Evolutionary conservation across 2,888 invertebrate species (phyloP).

Genomic region (Strigamia transsilvanica): DNA sequence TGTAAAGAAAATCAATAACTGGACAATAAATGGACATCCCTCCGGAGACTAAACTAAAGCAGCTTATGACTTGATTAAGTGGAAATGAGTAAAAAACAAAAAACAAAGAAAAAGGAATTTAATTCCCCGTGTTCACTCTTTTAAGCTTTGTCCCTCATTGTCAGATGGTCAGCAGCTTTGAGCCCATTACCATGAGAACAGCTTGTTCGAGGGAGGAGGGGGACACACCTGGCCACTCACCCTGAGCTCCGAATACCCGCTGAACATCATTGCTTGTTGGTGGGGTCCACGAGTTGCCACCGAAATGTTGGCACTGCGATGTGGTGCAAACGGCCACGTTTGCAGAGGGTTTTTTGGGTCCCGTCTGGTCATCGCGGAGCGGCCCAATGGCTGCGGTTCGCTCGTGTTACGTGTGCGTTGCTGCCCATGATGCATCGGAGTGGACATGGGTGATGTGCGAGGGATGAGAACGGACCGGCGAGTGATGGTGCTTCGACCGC

Average conservation of each 20-base stretch:
- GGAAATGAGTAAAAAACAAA: slow-evolving; percentile 17
- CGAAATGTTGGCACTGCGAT: neutral
- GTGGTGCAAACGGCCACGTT: neutral
- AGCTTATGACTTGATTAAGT: slow-evolving; percentile 8
- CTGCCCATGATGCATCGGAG: slow-evolving; percentile 49
- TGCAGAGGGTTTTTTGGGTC: neutral
- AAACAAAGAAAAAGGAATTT: neutral
- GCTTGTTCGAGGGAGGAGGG: slow-evolving; percentile 11
- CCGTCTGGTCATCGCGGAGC: slow-evolving; percentile 11
- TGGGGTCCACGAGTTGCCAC: neutral
- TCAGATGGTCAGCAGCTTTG: slow-evolving; percentile 31
- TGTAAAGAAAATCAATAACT: slow-evolving; percentile 8
- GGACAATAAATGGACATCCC: neutral
- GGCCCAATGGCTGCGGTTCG: slow-evolving; percentile 33
- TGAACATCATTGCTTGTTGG: neutral
- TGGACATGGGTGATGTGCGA: slow-evolving; percentile 29
- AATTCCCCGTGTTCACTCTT: neutral
- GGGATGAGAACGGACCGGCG: slow-evolving; percentile 28
- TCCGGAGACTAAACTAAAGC: neutral
- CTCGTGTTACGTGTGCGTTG: slow-evolving; percentile 29
- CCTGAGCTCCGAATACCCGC: slow-evolving; percentile 27
- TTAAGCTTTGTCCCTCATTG: slow-evolving; percentile 18
- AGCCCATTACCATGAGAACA: slow-evolving; percentile 31
- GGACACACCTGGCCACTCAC: slow-evolving; percentile 40
- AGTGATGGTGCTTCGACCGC: neutral